Percentiles rank a stretch among this genome's conserved stretches.
phyloP scores from a whole-genome alignment of 2,888 invertebrate genomes.

The Syritta pipiens region DNA sequence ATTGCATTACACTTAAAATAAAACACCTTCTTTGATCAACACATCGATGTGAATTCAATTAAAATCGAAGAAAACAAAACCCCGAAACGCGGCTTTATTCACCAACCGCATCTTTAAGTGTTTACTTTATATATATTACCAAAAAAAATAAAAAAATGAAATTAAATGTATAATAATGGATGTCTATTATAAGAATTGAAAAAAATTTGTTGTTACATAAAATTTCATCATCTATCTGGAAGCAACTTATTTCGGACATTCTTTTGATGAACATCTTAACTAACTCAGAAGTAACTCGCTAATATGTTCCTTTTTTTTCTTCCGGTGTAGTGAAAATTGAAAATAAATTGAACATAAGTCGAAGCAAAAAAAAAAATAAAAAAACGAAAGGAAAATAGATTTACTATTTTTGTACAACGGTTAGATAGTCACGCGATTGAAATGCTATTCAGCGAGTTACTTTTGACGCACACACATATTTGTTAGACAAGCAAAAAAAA shows the following conservation, averaged over 20 bases:
- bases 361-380: not conserved
- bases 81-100: not conserved
- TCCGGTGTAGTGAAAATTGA: not conserved
- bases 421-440: slow-evolving; percentile 13
- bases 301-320: not conserved
- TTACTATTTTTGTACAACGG: slow-evolving; percentile 15
- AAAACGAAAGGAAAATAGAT: not conserved
- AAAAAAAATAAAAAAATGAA: slow-evolving; percentile 35
- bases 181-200: slow-evolving; percentile 56
- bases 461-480: slow-evolving; percentile 35
- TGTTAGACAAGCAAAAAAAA: slow-evolving; percentile 25
- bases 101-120: slow-evolving; percentile 8
- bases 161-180: slow-evolving; percentile 30
- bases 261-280: slow-evolving; percentile 37
- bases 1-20: no score
- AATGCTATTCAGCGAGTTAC: slow-evolving; percentile 42
- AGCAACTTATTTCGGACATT: slow-evolving; percentile 46
- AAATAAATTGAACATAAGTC: no score
- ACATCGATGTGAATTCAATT: not conserved
- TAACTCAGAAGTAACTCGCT: slow-evolving; percentile 43
- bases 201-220: slow-evolving; percentile 26
- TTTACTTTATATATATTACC: slow-evolving; percentile 53
- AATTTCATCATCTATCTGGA: slow-evolving; percentile 21
- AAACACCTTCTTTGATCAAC: no score
- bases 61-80: not conserved